Percentiles rank a stretch among this genome's conserved stretches.
Evolutionary conservation across 64 coral and sea anemone species (phyloP).

Genomic region (Pocillopora verrucosa): DNA sequence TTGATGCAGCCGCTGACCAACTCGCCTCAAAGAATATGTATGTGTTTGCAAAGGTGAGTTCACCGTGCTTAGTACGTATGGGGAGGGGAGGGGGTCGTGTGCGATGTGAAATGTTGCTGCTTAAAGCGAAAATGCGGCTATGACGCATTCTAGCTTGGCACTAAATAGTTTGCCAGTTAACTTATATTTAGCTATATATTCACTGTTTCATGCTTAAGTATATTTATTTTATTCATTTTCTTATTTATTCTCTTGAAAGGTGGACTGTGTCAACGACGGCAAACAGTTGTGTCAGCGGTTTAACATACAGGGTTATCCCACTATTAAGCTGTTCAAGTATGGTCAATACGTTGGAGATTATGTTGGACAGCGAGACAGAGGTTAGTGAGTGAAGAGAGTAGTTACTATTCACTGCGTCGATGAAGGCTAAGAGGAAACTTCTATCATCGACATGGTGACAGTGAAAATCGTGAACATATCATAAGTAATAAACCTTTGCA

Average conservation of each 20-base stretch:
- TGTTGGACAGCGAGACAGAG: conserved; percentile 64
- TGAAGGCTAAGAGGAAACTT: too few relatives aligned
- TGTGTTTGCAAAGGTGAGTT: conserved; percentile 82
- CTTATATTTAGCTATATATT: too few relatives aligned
- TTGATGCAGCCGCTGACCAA: conserved; percentile 65
- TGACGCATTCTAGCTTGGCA: too few relatives aligned
- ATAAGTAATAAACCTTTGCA: too few relatives aligned
- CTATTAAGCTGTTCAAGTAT: conserved; percentile 80
- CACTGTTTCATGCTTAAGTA: too few relatives aligned
- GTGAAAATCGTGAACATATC: neutral
- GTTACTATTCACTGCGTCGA: too few relatives aligned
- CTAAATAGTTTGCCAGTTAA: too few relatives aligned
- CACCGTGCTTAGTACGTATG: neutral
- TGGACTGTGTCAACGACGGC: conserved; percentile 65
- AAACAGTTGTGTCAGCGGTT: conserved; percentile 75
- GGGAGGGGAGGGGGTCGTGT: neutral
- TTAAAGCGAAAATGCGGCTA: too few relatives aligned
- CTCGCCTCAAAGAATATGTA: conserved; percentile 67
- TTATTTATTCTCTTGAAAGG: conserved; percentile 22
- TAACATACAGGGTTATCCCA: conserved; percentile 77
- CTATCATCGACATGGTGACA: neutral
- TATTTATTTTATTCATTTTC: too few relatives aligned
- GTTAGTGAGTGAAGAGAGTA: neutral
- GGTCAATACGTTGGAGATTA: conserved; percentile 81
- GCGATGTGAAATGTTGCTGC: neutral